Conservation (phyloP, 1,140 invertebrate genomes). For the Leucophenga varia region DNA sequence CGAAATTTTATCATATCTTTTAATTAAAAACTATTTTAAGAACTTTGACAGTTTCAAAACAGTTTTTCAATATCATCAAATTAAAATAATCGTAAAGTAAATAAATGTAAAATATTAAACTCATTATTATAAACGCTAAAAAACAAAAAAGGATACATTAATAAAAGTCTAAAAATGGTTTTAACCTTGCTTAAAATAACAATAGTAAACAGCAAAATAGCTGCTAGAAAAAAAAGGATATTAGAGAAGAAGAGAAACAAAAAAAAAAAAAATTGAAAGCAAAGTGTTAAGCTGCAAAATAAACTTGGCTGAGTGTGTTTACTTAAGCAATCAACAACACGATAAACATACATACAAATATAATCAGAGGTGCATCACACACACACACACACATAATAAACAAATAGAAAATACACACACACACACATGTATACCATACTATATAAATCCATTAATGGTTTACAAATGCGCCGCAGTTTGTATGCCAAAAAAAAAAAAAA, state of each 20-base stretch:
- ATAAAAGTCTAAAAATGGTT: too few relatives aligned
- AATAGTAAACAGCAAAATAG: constrained; percentile 1
- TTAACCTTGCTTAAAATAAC: constrained; percentile 8
- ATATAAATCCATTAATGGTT: constrained; percentile 3
- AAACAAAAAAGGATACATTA: too few relatives aligned
- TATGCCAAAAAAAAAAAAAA: too few relatives aligned
- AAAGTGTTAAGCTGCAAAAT: constrained; percentile 37
- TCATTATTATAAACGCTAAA: too few relatives aligned
- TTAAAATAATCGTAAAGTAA: too few relatives aligned
- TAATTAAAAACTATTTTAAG: too few relatives aligned
- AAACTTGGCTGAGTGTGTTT: constrained; percentile 47
- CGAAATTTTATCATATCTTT: too few relatives aligned
- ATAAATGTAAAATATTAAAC: too few relatives aligned
- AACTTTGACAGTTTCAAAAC: too few relatives aligned
- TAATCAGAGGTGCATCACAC: constrained; percentile 34
- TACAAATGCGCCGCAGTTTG: too few relatives aligned
- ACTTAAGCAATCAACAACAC: constrained; percentile 46
- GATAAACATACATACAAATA: constrained; percentile 18
- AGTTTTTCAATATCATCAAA: too few relatives aligned
- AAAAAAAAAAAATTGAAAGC: constrained; percentile 29
- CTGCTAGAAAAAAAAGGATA: constrained; percentile 5
- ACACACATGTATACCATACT: constrained; percentile 16
- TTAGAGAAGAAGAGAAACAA: constrained; percentile 17
- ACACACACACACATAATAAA: constrained; percentile 43
- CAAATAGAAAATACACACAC: constrained; percentile 50